Evolutionary conservation across 2,888 invertebrate genomes (phyloP).

Genomic region (Luperina testacea): DNA sequence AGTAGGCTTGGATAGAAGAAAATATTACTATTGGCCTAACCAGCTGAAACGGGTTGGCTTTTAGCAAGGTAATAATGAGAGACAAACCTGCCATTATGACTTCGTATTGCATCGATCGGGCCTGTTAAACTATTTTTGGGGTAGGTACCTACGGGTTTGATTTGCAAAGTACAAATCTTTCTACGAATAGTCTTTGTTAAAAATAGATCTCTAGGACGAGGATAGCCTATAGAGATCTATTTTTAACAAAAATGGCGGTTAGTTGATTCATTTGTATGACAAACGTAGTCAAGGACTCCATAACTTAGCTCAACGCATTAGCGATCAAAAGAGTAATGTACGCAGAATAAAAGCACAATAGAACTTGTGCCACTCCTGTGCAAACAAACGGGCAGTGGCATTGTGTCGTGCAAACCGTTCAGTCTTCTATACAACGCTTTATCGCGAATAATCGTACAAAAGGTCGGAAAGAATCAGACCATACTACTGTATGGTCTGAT

Average conservation of each 20-base stretch:
- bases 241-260: neutral
- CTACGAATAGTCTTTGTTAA: too few species aligned
- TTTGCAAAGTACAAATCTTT: neutral
- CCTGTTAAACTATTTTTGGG: neutral
- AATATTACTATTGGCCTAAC: neutral
- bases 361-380: conserved; percentile 33
- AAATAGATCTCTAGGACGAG: too few species aligned
- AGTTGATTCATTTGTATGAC: neutral
- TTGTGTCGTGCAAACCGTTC: conserved; percentile 48
- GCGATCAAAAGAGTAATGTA: conserved; percentile 26
- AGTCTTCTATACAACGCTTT: conserved; percentile 37
- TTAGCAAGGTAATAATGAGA: neutral
- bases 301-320: conserved; percentile 13
- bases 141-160: neutral
- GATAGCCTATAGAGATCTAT: neutral
- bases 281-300: conserved; percentile 12
- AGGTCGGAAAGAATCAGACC: conserved; percentile 42
- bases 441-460: conserved; percentile 48
- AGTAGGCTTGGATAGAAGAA: neutral
- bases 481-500: conserved; percentile 4
- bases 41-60: neutral
- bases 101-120: neutral
- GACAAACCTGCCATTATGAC: neutral
- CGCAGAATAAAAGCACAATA: conserved; percentile 33
- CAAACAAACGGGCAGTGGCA: conserved; percentile 35